Base-by-base conservation (phyloP, 1,140 invertebrate genomes). In the Neoseiulus cucumeris region DNA sequence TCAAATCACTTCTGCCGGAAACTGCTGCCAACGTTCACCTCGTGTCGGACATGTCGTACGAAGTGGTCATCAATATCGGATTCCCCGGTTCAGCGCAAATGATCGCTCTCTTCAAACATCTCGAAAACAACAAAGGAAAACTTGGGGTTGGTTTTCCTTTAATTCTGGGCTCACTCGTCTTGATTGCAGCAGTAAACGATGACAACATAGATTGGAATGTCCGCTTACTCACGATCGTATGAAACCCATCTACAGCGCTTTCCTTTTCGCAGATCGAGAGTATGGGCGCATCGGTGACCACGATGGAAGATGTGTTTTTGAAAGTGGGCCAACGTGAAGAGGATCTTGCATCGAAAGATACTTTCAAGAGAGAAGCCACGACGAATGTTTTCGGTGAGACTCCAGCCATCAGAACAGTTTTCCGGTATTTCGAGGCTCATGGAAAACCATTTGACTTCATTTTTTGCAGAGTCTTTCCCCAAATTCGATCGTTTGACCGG, bases 81-180 rank as follows among this genome's bases (percentile, higher is more conserved):
- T 59, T 59, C 51, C 51, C 51, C 1, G 25, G 25, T 6, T 12
- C 51, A 9, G 25, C 25, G 9, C 17, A 59, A 20, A 25, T 59
- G 25, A 25, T 59, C 51, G 17, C 25, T 5, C 51, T 59, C 17
- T 59, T 59, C 51, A 59, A 20, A 59, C 22, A 2, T 20, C 17
- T 59, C 9, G 51, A 59, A 9, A 20, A 59, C 14, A 59, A 59
- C 51, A 59, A 17, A 33, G 33, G 4, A 29, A 33, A 78, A 33
- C 72, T 89, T 6, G 83, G 83, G 0, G 82, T 91, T 47, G 76
- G 80, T 22, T 25, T 86, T 39, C 33, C 9, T 39, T 9, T 9
- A 4, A 9, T 39, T 39, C 9, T 39, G 4, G 33, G 33, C 33
- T 4, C 9, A 4, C 4, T 39, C 9, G 33, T 39, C 9, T 39